phyloP scores from a whole-genome alignment of 1,140 invertebrate genomes.

The Bilobella aurantiaca region DNA sequence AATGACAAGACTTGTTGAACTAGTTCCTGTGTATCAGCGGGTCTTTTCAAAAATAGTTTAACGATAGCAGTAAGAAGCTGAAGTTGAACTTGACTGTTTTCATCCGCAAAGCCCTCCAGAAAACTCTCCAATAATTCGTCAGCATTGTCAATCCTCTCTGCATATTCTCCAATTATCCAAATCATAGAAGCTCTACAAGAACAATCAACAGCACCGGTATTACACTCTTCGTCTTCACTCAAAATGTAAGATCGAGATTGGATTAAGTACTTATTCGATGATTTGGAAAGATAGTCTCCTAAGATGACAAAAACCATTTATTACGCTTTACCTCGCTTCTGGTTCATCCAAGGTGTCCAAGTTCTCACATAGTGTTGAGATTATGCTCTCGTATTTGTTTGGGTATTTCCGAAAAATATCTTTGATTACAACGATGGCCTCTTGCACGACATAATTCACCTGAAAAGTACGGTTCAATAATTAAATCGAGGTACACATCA shows the following conservation, averaged over 20 bases:
- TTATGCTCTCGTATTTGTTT: slow-evolving; percentile 99
- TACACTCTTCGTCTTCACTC: no score
- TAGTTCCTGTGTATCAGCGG: slow-evolving; percentile 94
- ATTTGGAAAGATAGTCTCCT: no score
- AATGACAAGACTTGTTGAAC: slow-evolving; percentile 62
- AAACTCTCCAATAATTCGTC: slow-evolving; percentile 97
- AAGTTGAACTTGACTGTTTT: slow-evolving; percentile 97
- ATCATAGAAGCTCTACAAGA: slow-evolving; percentile 88
- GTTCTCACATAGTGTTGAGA: slow-evolving; percentile 98
- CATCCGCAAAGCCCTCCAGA: slow-evolving; percentile 98
- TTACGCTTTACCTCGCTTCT: slow-evolving; percentile 60
- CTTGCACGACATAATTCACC: slow-evolving; percentile 98
- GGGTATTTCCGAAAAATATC: slow-evolving; percentile 99
- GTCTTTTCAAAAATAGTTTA: slow-evolving; percentile 94
- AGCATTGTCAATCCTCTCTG: slow-evolving; percentile 98
- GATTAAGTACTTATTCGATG: no score
- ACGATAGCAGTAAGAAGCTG: slow-evolving; percentile 96
- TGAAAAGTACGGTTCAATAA: slow-evolving; percentile 27
- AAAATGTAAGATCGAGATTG: no score
- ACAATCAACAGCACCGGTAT: slow-evolving; percentile 5
- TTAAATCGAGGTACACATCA: no score
- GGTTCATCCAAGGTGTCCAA: slow-evolving; percentile 97
- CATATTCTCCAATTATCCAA: slow-evolving; percentile 99
- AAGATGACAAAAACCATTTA: no score
- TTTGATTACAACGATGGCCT: slow-evolving; percentile 99